A percentile compares a stretch with the other conserved stretches of the same genome.
phyloP scores from a whole-genome alignment of 2,113 vertebrate genomes.

The Tenebrosternarchus preto region DNA sequence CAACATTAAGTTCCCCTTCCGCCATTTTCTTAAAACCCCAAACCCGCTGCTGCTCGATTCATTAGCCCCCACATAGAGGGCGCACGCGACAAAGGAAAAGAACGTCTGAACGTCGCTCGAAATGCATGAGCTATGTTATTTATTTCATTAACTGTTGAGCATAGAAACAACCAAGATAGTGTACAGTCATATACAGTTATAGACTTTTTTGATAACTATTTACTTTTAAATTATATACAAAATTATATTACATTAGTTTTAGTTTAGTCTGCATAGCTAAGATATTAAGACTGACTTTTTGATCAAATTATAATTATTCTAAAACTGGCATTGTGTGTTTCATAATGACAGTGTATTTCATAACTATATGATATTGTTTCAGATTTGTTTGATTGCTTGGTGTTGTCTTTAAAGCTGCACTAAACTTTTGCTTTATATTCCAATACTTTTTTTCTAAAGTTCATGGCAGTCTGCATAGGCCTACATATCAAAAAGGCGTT shows the following conservation, averaged over 20 bases:
- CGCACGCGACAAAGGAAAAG: background rate
- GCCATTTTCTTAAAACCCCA: constrained; percentile 77
- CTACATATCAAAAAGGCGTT: constrained; percentile 14
- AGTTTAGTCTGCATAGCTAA: constrained; percentile 5
- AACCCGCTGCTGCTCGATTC: background rate
- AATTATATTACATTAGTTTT: constrained; percentile 12
- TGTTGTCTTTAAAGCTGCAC: background rate
- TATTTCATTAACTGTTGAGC: too few species aligned
- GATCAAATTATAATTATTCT: background rate
- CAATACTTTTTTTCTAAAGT: background rate
- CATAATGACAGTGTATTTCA: too few species aligned
- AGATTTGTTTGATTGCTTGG: background rate
- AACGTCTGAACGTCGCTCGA: too few species aligned
- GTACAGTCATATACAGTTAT: background rate
- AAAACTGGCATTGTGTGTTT: too few species aligned
- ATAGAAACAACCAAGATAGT: background rate
- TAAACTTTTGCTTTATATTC: too few species aligned
- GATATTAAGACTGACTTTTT: background rate
- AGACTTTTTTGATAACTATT: background rate
- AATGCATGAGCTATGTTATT: too few species aligned
- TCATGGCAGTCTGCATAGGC: background rate
- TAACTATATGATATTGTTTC: background rate
- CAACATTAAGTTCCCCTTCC: constrained; percentile 90
- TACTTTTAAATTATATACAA: background rate
- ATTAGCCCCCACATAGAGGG: background rate